Conservation (phyloP, 2,797 vertebrate species). For the Macroramphosus scolopax region DNA sequence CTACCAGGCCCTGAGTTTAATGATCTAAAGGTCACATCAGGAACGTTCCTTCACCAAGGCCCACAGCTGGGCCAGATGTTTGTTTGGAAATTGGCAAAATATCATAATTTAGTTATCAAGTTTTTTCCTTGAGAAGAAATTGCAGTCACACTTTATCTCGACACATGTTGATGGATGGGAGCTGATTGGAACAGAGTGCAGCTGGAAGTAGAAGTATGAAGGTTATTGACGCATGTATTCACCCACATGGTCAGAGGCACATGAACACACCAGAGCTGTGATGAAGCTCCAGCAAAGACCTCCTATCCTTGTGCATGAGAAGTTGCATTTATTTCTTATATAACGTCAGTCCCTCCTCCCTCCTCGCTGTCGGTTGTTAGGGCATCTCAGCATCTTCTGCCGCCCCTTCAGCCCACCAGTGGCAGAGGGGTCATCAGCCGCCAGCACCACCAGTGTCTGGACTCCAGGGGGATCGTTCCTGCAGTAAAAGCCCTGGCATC, state of each 20-base stretch:
- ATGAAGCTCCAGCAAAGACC: no score
- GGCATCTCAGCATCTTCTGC: no score
- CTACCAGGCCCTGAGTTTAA: neutral
- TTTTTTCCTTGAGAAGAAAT: slow-evolving; percentile 27
- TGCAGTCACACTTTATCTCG: slow-evolving; percentile 38
- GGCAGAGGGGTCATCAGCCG: no score
- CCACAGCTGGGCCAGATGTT: neutral
- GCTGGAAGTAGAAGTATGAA: slow-evolving; percentile 34
- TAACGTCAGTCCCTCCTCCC: no score
- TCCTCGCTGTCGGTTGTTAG: no score
- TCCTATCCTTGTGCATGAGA: no score
- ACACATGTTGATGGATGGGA: slow-evolving; percentile 45
- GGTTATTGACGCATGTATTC: slow-evolving; percentile 39
- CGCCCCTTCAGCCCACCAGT: no score
- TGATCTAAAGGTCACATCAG: neutral
- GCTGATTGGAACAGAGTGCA: slow-evolving; percentile 30
- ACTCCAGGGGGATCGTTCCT: no score
- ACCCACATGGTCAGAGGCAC: slow-evolving; percentile 16
- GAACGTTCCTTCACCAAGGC: neutral
- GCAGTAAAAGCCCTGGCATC: no score
- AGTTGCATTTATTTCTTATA: no score
- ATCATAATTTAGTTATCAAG: neutral
- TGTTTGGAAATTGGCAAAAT: slow-evolving; percentile 4
- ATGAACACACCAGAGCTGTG: slow-evolving; percentile 8
- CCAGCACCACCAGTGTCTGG: no score